A percentile compares a stretch with the other conserved stretches of the same genome.
Evolutionary conservation across 2,113 vertebrate species (phyloP).

Genomic region (Anas platyrhynchos): DNA sequence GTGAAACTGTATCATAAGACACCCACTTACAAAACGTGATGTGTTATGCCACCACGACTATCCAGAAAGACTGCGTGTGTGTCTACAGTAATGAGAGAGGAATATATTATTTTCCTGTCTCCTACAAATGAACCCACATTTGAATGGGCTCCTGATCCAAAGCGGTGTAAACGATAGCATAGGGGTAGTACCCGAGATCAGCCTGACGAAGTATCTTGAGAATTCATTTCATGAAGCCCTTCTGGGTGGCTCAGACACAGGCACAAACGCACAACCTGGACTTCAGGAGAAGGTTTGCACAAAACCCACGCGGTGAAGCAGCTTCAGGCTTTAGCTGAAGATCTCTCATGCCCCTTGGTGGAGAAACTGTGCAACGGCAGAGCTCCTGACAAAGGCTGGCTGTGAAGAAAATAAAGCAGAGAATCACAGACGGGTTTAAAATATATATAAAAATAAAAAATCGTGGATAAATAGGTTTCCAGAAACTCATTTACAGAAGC

Average conservation of each 20-base stretch:
- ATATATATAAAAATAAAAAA: not conserved
- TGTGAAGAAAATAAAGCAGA: fast-evolving
- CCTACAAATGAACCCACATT: not conserved
- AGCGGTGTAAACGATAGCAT: fast-evolving
- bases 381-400: not conserved
- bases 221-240: not conserved
- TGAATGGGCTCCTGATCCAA: not conserved
- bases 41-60: not conserved
- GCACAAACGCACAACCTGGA: not conserved
- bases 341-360: slow-evolving; percentile 59
- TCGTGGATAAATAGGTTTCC: not conserved
- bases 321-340: not conserved
- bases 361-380: slow-evolving; percentile 20
- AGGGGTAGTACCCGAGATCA: not conserved
- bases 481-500: not conserved
- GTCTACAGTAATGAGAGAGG: not conserved
- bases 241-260: not conserved
- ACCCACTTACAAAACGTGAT: not conserved
- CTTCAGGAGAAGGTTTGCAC: not conserved
- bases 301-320: not conserved
- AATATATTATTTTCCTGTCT: not conserved
- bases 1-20: not conserved
- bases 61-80: not conserved
- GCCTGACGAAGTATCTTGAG: not conserved
- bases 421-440: not conserved